Conservation (phyloP, 2,888 invertebrate genomes). For the Erannis defoliaria region DNA sequence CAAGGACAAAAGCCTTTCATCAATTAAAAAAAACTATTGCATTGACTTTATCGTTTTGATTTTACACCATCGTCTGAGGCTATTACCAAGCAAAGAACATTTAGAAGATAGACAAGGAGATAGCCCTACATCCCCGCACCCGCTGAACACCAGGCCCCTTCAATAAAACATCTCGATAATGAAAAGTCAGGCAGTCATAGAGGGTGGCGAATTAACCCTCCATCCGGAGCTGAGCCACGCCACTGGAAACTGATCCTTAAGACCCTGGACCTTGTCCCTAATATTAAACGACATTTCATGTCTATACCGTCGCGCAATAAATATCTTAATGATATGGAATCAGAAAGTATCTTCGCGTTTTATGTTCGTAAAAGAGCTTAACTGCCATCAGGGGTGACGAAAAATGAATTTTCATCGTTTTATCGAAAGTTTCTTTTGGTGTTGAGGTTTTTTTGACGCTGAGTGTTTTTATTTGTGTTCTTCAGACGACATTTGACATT, state of each 20-base stretch:
- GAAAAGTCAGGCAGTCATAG: slow-evolving; percentile 85
- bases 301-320: slow-evolving; percentile 71
- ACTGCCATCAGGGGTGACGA: slow-evolving; percentile 47
- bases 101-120: slow-evolving; percentile 44
- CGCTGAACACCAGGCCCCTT: slow-evolving; percentile 72
- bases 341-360: slow-evolving; percentile 79
- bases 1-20: background rate
- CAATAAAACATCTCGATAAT: slow-evolving; percentile 87
- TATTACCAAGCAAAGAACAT: slow-evolving; percentile 7
- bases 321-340: slow-evolving; percentile 86
- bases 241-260: slow-evolving; percentile 69
- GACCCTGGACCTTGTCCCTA: slow-evolving; percentile 61
- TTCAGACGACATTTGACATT: slow-evolving; percentile 78
- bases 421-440: slow-evolving; percentile 57
- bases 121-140: slow-evolving; percentile 74
- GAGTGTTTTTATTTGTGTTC: slow-evolving; percentile 49
- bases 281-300: slow-evolving; percentile 65
- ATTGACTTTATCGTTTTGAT: background rate
- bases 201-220: slow-evolving; percentile 83
- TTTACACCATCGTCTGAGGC: background rate
- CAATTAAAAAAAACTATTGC: background rate
- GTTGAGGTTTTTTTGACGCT: slow-evolving; percentile 39
- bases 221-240: slow-evolving; percentile 43
- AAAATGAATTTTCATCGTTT: slow-evolving; percentile 60
- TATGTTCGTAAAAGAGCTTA: slow-evolving; percentile 60